Evolutionary conservation across 2,113 vertebrate genomes (phyloP).

Genomic region (Lepus americanus): DNA sequence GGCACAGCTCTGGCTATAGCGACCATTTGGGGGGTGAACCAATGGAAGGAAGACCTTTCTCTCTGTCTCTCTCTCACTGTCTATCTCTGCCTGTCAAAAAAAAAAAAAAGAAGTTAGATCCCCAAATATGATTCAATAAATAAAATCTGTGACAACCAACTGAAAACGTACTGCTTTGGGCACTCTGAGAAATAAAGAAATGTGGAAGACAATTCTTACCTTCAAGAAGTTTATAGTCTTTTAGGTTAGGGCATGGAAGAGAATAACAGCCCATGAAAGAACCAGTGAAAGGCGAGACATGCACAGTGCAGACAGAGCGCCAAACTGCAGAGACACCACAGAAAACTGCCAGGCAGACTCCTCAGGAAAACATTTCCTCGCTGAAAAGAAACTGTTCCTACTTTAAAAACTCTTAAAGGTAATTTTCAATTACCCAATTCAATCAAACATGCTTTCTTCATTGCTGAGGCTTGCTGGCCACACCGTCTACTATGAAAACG

Average conservation of each 20-base stretch:
- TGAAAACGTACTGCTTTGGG: not conserved
- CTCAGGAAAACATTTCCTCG: not conserved
- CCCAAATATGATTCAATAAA: not conserved
- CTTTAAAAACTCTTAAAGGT: constrained; percentile 37
- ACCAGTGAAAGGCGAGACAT: not conserved
- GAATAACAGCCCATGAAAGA: not conserved
- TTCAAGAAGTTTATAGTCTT: constrained; percentile 41
- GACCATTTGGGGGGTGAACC: no score
- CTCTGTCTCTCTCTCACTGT: no score
- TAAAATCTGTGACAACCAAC: not conserved
- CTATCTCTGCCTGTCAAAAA: no score
- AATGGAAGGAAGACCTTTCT: no score
- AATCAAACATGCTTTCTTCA: constrained; percentile 45
- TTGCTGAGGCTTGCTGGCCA: not conserved
- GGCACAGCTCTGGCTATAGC: no score
- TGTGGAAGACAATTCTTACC: not conserved
- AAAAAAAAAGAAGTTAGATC: not conserved
- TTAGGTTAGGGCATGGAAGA: not conserved
- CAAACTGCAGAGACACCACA: not conserved
- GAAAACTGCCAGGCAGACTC: not conserved
- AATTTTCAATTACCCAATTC: constrained; percentile 46
- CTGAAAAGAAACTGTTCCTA: constrained; percentile 25
- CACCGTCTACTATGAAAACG: constrained; percentile 42
- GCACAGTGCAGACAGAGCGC: not conserved
- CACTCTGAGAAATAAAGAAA: constrained; percentile 27